Conservation (phyloP, 2,113 vertebrate species). For the Ctenomys sociabilis region DNA sequence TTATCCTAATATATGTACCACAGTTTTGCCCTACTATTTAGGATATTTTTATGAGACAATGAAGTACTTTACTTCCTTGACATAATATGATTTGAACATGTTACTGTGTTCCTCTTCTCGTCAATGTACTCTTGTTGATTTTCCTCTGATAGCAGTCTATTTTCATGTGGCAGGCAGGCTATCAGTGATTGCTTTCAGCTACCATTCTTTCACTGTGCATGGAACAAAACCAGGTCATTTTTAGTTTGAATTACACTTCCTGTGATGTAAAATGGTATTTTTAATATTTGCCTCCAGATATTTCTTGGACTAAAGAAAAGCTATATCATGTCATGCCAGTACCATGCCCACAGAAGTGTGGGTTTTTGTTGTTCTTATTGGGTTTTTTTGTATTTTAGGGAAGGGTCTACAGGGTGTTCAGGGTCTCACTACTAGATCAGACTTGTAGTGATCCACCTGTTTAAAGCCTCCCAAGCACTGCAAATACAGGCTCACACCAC, state of each 20-base stretch:
- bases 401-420: too few species aligned
- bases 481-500: too few species aligned
- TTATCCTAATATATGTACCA: not conserved
- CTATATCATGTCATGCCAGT: not conserved
- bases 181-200: not conserved
- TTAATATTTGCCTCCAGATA: not conserved
- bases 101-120: not conserved
- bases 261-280: not conserved
- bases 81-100: not conserved
- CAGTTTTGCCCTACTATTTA: not conserved
- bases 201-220: not conserved
- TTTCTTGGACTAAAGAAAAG: not conserved
- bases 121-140: not conserved
- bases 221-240: not conserved
- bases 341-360: not conserved
- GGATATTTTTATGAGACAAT: not conserved
- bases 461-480: too few species aligned
- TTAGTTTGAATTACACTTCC: not conserved
- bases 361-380: too few species aligned
- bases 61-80: not conserved
- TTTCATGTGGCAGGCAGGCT: not conserved
- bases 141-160: not conserved
- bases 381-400: too few species aligned
- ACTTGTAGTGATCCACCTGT: too few species aligned
- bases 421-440: too few species aligned